Conservation (phyloP, 23 tunicate species). For the Phallusia fumigata region DNA sequence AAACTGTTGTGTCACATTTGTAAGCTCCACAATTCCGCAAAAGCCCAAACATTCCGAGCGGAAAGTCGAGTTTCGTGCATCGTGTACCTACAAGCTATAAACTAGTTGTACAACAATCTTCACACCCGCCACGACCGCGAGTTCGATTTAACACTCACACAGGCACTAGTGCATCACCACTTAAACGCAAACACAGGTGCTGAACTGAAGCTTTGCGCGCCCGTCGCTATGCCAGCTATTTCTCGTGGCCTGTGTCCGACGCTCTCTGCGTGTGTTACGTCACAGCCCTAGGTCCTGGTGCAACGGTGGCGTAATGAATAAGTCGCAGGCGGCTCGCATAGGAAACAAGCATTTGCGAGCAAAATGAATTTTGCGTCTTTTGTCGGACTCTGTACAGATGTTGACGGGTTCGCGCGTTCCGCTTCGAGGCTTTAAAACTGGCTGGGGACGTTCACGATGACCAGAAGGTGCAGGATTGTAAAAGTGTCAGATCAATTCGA, state of each 20-base stretch:
- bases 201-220: neutral
- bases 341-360: neutral
- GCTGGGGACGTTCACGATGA: neutral
- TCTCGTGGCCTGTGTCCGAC: neutral
- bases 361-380: neutral
- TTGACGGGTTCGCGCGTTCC: neutral
- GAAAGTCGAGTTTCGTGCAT: too few relatives aligned
- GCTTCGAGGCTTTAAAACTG: neutral
- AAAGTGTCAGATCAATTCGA: neutral
- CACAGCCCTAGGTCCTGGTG: neutral
- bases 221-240: neutral
- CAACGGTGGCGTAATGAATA: neutral
- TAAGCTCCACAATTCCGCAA: too few relatives aligned
- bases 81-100: too few relatives aligned
- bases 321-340: neutral
- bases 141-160: too few relatives aligned
- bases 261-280: neutral
- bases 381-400: neutral
- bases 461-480: neutral
- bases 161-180: neutral
- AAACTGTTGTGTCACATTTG: neutral
- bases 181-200: conserved; percentile 8
- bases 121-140: too few relatives aligned
- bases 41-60: too few relatives aligned
- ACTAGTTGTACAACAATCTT: too few relatives aligned